A percentile compares a stretch with the other conserved stretches of the same genome.
phyloP scores from a whole-genome alignment of 2,888 invertebrate genomes.

The Eilema sororculum region DNA sequence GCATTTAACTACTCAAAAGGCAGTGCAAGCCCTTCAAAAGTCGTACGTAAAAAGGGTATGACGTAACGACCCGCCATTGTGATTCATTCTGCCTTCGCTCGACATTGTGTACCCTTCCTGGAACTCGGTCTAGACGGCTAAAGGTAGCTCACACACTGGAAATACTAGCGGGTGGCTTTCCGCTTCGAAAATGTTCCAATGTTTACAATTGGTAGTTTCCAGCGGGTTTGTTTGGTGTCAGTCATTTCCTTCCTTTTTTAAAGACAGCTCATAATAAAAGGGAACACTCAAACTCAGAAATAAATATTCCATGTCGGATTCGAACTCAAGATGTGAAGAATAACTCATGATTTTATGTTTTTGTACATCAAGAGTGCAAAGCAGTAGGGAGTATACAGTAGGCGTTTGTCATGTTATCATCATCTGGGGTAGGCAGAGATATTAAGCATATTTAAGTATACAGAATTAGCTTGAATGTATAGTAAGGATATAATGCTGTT shows the following conservation, averaged over 20 bases:
- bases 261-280: neutral
- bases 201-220: conserved; percentile 8
- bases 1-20: conserved; percentile 9
- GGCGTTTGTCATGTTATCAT: no score
- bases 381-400: no score
- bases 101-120: conserved; percentile 46
- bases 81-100: conserved; percentile 41
- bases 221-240: neutral
- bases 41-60: conserved; percentile 22
- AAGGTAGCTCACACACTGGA: conserved; percentile 14
- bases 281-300: neutral
- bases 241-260: neutral
- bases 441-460: no score
- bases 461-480: no score
- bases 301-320: no score
- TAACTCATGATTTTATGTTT: no score
- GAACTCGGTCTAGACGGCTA: conserved; percentile 53
- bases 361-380: no score
- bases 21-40: neutral
- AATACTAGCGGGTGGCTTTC: conserved; percentile 12
- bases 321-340: no score
- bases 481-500: no score
- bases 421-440: no score
- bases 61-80: conserved; percentile 35
- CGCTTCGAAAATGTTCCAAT: conserved; percentile 12